A percentile compares a stretch with the other conserved stretches of the same genome.
These are phyloP conservation scores for Rhamnusium bicolor DNA, from an alignment of 2,888 invertebrate species.

Conservation along the genomic window DNA sequence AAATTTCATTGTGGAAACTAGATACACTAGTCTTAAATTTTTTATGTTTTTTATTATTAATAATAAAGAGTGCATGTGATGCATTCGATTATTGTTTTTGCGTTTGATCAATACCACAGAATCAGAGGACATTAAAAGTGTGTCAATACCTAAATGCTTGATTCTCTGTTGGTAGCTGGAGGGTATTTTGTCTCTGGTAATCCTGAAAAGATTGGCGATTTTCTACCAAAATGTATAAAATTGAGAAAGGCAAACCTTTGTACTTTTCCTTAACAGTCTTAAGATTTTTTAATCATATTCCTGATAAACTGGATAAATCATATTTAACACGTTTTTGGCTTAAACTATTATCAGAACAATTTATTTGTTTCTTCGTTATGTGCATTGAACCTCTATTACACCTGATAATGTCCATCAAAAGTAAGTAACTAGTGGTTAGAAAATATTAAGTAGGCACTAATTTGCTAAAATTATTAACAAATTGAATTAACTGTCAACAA, in stretches of 20 bases:
- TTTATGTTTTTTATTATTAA: too few species aligned
- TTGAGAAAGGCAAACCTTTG: not conserved
- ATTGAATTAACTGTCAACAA: too few species aligned
- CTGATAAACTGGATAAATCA: not conserved
- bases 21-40: too few species aligned
- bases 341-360: not conserved
- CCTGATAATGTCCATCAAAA: not conserved
- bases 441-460: too few species aligned
- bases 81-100: too few species aligned
- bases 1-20: too few species aligned
- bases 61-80: too few species aligned
- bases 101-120: too few species aligned
- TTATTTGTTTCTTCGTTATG: not conserved
- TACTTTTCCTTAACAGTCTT: not conserved
- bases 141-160: too few species aligned
- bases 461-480: too few species aligned
- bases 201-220: not conserved
- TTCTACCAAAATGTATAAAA: not conserved
- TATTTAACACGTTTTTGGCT: not conserved
- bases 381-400: not conserved
- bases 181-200: not conserved
- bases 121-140: too few species aligned
- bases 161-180: too few species aligned
- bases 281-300: not conserved
- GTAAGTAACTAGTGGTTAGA: not conserved